Percentiles rank a stretch among this genome's conserved stretches.
Conservation (phyloP, 1,140 invertebrate species). For the Phymastichus coffea region DNA sequence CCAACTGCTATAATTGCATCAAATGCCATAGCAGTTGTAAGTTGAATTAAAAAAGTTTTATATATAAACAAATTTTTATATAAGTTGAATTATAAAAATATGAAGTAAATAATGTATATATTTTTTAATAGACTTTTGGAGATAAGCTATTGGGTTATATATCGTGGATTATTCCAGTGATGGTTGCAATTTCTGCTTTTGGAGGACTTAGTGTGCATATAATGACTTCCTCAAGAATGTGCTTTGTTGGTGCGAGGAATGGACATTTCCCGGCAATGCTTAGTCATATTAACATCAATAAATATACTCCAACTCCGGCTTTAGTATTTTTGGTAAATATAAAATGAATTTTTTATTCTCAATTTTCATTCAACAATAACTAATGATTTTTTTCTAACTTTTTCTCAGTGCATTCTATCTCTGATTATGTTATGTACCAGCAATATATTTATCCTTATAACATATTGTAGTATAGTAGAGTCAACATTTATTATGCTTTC, state of each 20-base stretch:
- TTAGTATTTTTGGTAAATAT: conserved; percentile 78
- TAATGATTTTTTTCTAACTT: too few relatives aligned
- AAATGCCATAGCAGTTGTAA: conserved; percentile 92
- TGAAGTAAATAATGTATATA: conserved; percentile 1
- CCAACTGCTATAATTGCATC: conserved; percentile 79
- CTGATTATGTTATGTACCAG: conserved; percentile 81
- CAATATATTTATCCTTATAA: conserved; percentile 88
- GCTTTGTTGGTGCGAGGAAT: conserved; percentile 87
- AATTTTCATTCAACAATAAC: background rate
- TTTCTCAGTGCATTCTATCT: conserved; percentile 75
- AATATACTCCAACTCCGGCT: conserved; percentile 81
- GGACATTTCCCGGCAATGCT: conserved; percentile 85
- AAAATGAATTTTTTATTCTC: background rate
- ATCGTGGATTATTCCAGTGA: conserved; percentile 78
- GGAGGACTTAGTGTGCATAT: conserved; percentile 87
- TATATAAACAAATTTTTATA: conserved; percentile 8
- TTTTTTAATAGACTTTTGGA: conserved; percentile 73
- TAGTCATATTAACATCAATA: conserved; percentile 80
- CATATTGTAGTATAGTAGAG: conserved; percentile 93
- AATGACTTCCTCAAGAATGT: conserved; percentile 86
- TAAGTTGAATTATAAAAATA: background rate
- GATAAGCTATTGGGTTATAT: conserved; percentile 69
- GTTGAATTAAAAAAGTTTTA: conserved; percentile 43
- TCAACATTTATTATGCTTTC: conserved; percentile 88
- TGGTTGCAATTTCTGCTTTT: conserved; percentile 83